phyloP scores from a whole-genome alignment of 2,888 invertebrate species.

The Laspeyria flexula region DNA sequence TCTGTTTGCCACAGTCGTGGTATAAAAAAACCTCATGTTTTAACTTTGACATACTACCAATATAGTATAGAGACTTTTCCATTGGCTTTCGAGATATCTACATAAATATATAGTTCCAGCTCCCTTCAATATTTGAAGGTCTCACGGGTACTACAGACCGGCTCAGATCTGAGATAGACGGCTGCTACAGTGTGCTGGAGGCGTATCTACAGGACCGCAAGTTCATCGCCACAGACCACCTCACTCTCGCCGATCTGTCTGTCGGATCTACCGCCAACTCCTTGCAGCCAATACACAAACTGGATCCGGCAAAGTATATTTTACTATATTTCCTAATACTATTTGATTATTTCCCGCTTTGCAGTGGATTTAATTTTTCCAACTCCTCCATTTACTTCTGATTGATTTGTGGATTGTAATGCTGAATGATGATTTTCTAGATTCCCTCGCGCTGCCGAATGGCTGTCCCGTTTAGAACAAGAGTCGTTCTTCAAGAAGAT shows the following conservation, averaged over 20 bases:
- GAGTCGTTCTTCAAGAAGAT: conserved; percentile 54
- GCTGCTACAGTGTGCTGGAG: conserved; percentile 42
- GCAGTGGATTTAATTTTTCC: too few species aligned
- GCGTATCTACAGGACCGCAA: conserved; percentile 32
- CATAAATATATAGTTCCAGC: too few species aligned
- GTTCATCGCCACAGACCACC: conserved; percentile 39
- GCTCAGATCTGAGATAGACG: conserved; percentile 34
- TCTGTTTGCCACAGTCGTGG: too few species aligned
- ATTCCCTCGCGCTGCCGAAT: conserved; percentile 49
- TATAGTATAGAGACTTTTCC: too few species aligned
- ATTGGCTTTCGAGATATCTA: too few species aligned
- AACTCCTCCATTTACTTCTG: too few species aligned
- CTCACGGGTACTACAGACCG: conserved; percentile 27
- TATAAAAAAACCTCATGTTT: too few species aligned
- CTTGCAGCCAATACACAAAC: conserved; percentile 39
- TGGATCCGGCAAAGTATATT: conserved; percentile 50
- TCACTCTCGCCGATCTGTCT: conserved; percentile 57
- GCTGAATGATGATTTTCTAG: too few species aligned
- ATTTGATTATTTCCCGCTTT: conserved; percentile 8
- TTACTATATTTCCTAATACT: conserved; percentile 2
- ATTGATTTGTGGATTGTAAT: too few species aligned
- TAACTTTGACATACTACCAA: too few species aligned
- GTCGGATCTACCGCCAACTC: conserved; percentile 48
- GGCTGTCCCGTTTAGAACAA: conserved; percentile 49
- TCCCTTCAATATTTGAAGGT: conserved; percentile 43